Conservation (phyloP, 2,888 invertebrate species). For the Meandrusa payeni region DNA sequence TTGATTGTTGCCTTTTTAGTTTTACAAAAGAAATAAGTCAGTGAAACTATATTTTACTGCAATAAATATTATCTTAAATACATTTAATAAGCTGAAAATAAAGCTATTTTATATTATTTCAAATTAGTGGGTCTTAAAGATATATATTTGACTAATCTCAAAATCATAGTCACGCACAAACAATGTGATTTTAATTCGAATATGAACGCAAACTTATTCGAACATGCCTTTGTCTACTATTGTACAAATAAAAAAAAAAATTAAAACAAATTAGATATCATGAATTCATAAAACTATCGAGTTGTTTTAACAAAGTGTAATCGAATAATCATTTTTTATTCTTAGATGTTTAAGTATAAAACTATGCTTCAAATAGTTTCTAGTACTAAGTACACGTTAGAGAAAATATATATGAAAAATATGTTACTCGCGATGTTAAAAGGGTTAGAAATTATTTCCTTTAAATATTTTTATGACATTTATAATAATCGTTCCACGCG, state of each 20-base stretch:
- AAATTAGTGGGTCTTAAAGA: neutral
- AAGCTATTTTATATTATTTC: neutral
- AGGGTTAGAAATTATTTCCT: slow-evolving; percentile 51
- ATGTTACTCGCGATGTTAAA: slow-evolving; percentile 31
- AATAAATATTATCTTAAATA: too few species aligned
- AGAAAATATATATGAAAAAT: slow-evolving; percentile 40
- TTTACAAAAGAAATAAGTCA: too few species aligned
- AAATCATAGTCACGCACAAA: slow-evolving; percentile 59
- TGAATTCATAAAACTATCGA: slow-evolving; percentile 43
- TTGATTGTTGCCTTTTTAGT: too few species aligned
- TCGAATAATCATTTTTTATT: slow-evolving; percentile 33
- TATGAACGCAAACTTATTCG: slow-evolving; percentile 37
- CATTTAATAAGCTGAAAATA: neutral
- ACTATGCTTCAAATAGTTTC: slow-evolving; percentile 62
- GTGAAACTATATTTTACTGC: too few species aligned
- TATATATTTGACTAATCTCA: slow-evolving; percentile 22
- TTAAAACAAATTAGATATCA: slow-evolving; percentile 19
- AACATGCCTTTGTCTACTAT: slow-evolving; percentile 49
- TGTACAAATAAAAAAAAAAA: slow-evolving; percentile 35
- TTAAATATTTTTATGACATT: slow-evolving; percentile 73
- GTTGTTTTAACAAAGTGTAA: slow-evolving; percentile 37
- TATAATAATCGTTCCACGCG: slow-evolving; percentile 53
- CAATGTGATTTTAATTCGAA: slow-evolving; percentile 49
- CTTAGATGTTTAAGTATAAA: slow-evolving; percentile 47
- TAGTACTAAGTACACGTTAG: slow-evolving; percentile 56